Percentiles rank a stretch among this genome's conserved stretches.
These are phyloP conservation scores for Pilophorus perplexus DNA, from an alignment of 2,888 invertebrate species.

Conservation along the genomic window DNA sequence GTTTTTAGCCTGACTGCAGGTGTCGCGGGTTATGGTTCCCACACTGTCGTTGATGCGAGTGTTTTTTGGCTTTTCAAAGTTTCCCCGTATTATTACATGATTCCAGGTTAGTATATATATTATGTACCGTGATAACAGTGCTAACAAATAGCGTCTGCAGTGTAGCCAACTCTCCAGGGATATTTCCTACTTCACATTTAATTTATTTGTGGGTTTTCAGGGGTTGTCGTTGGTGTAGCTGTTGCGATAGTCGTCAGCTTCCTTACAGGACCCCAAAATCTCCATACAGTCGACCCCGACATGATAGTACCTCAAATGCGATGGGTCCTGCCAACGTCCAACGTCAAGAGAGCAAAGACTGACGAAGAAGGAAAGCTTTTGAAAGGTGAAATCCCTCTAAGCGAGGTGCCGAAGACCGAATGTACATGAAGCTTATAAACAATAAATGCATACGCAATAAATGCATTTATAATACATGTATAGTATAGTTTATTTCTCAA, in stretches of 20 bases:
- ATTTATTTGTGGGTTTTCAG: neutral
- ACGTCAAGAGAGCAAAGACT: neutral
- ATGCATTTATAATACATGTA: no score
- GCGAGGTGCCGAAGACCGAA: no score
- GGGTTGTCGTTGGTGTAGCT: neutral
- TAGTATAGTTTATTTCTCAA: no score
- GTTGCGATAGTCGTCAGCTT: neutral
- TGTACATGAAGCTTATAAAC: no score
- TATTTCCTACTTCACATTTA: neutral
- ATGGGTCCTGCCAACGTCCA: neutral
- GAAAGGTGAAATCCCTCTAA: no score
- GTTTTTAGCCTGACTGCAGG: neutral
- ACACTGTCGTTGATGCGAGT: neutral
- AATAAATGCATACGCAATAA: no score
- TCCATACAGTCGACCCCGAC: slow-evolving; percentile 10
- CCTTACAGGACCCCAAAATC: slow-evolving; percentile 2
- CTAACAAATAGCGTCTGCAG: no score
- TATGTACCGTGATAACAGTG: no score
- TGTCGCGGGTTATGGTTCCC: neutral
- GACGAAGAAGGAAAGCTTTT: no score
- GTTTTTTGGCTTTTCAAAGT: slow-evolving; percentile 17
- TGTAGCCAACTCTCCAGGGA: neutral
- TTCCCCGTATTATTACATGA: neutral
- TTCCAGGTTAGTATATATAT: slow-evolving; percentile 4
- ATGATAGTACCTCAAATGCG: slow-evolving; percentile 25